Percentiles rank a stretch among this genome's conserved stretches.
Conservation (phyloP, 2,113 vertebrate species). For the Pontoporia blainvillei region DNA sequence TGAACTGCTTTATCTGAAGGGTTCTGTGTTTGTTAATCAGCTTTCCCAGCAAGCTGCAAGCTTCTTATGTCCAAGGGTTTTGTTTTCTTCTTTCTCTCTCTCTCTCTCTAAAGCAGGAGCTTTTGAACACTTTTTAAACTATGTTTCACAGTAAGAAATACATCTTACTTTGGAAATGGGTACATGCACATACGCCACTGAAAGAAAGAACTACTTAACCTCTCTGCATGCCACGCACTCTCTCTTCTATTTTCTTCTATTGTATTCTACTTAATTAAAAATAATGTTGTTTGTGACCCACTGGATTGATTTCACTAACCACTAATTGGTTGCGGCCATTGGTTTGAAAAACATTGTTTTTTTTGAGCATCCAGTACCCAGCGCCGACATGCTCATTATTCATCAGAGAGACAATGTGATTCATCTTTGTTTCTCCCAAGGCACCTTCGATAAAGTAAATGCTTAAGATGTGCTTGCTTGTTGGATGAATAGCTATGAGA, state of each 20-base stretch:
- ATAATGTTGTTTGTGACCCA: constrained; percentile 20
- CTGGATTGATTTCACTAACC: constrained; percentile 41
- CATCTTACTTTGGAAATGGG: not conserved
- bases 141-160: not conserved
- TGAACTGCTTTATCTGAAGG: not conserved
- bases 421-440: not conserved
- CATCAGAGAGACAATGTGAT: not conserved
- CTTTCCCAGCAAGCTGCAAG: not conserved
- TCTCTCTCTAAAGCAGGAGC: not conserved
- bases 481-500: not conserved
- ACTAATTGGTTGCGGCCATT: not conserved
- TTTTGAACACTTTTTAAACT: not conserved
- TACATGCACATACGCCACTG: not conserved
- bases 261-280: constrained; percentile 56
- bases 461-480: not conserved
- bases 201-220: not conserved
- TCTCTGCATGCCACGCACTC: not conserved
- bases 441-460: not conserved
- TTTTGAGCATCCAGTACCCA: not conserved
- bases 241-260: not conserved
- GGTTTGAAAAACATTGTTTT: constrained; percentile 31
- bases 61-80: not conserved
- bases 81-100: not conserved
- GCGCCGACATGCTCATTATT: not conserved
- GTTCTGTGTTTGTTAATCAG: constrained; percentile 4